Conservation (phyloP, 1,140 invertebrate genomes). For the Acromyrmex heyeri region DNA sequence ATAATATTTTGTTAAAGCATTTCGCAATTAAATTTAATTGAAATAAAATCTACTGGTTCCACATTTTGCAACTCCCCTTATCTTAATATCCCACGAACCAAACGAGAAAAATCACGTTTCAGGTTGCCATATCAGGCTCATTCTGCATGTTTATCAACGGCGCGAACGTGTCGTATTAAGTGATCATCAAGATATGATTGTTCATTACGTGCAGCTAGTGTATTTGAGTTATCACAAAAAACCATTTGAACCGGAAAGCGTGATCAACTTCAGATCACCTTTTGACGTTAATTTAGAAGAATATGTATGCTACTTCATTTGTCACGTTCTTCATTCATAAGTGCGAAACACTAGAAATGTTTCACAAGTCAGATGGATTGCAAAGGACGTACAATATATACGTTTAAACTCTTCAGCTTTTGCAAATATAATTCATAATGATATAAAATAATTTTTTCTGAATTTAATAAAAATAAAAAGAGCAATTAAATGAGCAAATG, state of each 20-base stretch:
- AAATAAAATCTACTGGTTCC: not conserved
- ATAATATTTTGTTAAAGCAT: not conserved
- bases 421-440: not conserved
- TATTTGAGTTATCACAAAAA: conserved; percentile 17
- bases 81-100: conserved; percentile 6
- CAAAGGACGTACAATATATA: not conserved
- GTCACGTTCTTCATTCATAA: conserved; percentile 17
- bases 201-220: conserved; percentile 22
- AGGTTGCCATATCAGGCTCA: not conserved
- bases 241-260: not conserved
- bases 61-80: not conserved
- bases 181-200: conserved; percentile 29
- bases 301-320: not conserved
- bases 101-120: conserved; percentile 39
- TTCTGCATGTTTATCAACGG: conserved; percentile 28
- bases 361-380: not conserved
- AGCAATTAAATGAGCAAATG: too few relatives aligned
- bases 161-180: conserved; percentile 22
- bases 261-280: conserved; percentile 14
- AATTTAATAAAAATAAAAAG: not conserved
- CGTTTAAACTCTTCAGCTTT: not conserved
- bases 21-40: not conserved
- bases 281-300: conserved; percentile 42
- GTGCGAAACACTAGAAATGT: not conserved
- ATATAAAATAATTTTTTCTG: not conserved